phyloP scores from a whole-genome alignment of 2,888 invertebrate species.

The Sinotaia quadrata region DNA sequence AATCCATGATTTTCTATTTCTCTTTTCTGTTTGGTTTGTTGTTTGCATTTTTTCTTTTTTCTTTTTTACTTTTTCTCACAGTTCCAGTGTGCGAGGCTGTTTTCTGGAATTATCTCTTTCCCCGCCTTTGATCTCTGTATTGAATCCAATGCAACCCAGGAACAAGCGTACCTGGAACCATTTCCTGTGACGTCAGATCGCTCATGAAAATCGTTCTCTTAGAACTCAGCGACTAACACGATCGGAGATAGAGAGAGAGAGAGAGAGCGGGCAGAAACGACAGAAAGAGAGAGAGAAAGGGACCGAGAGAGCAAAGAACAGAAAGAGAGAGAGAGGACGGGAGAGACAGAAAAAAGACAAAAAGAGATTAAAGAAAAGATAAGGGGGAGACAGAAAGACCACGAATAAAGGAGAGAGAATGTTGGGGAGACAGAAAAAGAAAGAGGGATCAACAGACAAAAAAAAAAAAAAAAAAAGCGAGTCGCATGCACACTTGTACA shows the following conservation, averaged over 20 bases:
- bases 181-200: no score
- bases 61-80: neutral
- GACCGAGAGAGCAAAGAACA: neutral
- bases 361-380: neutral
- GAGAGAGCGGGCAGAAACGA: neutral
- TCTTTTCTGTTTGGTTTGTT: no score
- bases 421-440: neutral
- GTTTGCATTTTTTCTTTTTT: no score
- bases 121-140: conserved; percentile 7
- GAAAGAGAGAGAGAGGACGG: neutral
- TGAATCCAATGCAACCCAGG: conserved; percentile 9
- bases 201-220: no score
- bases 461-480: neutral
- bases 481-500: no score
- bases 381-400: neutral
- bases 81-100: conserved; percentile 7
- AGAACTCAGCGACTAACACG: no score
- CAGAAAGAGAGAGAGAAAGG: neutral
- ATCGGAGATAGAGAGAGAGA: neutral
- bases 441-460: neutral
- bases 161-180: no score
- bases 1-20: no score
- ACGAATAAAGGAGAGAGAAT: neutral
- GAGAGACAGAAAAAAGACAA: neutral
- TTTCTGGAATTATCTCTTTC: conserved; percentile 14